Evolutionary conservation across 2,113 vertebrate species (phyloP).

Genomic region (Pelobates fuscus): DNA sequence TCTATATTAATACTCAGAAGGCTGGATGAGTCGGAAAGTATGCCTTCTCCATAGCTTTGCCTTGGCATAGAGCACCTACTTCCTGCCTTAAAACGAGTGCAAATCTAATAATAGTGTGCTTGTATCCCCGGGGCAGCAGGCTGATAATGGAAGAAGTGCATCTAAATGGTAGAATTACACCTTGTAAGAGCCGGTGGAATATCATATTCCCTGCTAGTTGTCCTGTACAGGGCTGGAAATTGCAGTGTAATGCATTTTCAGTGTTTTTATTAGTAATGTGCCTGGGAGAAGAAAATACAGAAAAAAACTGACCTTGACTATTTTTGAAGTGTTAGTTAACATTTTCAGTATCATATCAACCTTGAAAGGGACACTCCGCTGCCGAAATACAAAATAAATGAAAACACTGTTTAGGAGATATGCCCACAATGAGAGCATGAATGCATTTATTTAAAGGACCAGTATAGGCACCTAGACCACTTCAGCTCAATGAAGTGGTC

Average conservation of each 20-base stretch:
- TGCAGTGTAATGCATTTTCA: slow-evolving; percentile 7
- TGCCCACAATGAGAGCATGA: no score
- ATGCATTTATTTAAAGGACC: no score
- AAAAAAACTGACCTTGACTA: not conserved
- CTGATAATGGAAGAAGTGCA: slow-evolving; percentile 29
- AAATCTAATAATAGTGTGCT: slow-evolving; percentile 44
- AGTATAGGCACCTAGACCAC: no score
- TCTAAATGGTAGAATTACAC: slow-evolving; percentile 48
- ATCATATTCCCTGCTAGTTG: slow-evolving; percentile 35
- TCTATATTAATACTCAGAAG: slow-evolving; percentile 25
- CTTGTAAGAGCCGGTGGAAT: slow-evolving; percentile 35
- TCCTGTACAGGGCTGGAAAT: slow-evolving; percentile 37
- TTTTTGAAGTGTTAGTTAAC: not conserved
- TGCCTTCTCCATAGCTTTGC: slow-evolving; percentile 11
- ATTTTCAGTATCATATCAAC: not conserved
- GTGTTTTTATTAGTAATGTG: not conserved
- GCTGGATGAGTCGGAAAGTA: slow-evolving; percentile 19
- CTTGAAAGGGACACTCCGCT: no score
- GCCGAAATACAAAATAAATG: no score
- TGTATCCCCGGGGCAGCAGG: slow-evolving; percentile 33
- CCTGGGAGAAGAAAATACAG: not conserved
- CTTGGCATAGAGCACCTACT: slow-evolving; percentile 21
- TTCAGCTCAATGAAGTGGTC: no score
- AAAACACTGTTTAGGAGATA: no score
- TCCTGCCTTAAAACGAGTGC: not conserved